phyloP scores from a whole-genome alignment of 2,113 vertebrate genomes.

The Bubalus kerabau region DNA sequence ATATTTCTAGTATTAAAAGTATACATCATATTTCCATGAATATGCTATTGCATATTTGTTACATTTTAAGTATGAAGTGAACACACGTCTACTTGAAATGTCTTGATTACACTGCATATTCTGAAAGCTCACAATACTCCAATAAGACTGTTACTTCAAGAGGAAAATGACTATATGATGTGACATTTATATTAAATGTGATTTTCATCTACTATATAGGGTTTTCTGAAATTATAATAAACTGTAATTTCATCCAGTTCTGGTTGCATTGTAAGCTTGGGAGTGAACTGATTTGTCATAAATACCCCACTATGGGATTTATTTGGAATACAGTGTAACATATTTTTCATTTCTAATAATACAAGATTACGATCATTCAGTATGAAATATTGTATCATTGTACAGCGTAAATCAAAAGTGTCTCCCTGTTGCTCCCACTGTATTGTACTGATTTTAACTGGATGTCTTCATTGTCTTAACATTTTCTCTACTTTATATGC shows the following conservation, averaged over 20 bases:
- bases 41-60: background rate
- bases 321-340: slow-evolving; percentile 44
- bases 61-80: slow-evolving; percentile 37
- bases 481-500: background rate
- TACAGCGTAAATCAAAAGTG: slow-evolving; percentile 24
- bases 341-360: slow-evolving; percentile 61
- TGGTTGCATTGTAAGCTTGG: slow-evolving; percentile 15
- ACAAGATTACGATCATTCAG: slow-evolving; percentile 38
- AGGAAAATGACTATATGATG: slow-evolving; percentile 39
- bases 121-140: slow-evolving; percentile 30
- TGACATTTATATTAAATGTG: slow-evolving; percentile 71
- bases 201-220: slow-evolving; percentile 50
- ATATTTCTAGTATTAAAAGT: background rate
- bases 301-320: slow-evolving; percentile 34
- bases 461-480: slow-evolving; percentile 23
- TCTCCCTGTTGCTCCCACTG: slow-evolving; percentile 21
- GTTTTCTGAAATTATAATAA: slow-evolving; percentile 54
- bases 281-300: slow-evolving; percentile 41
- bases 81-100: slow-evolving; percentile 44
- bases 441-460: slow-evolving; percentile 17
- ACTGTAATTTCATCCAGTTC: slow-evolving; percentile 51
- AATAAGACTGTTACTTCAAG: slow-evolving; percentile 55
- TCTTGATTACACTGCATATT: slow-evolving; percentile 55
- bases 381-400: slow-evolving; percentile 42
- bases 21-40: background rate